Percentiles rank a stretch among this genome's conserved stretches.
These are phyloP conservation scores for Xestobium rufovillosum DNA, from an alignment of 2,888 invertebrate species.

Conservation along the genomic window DNA sequence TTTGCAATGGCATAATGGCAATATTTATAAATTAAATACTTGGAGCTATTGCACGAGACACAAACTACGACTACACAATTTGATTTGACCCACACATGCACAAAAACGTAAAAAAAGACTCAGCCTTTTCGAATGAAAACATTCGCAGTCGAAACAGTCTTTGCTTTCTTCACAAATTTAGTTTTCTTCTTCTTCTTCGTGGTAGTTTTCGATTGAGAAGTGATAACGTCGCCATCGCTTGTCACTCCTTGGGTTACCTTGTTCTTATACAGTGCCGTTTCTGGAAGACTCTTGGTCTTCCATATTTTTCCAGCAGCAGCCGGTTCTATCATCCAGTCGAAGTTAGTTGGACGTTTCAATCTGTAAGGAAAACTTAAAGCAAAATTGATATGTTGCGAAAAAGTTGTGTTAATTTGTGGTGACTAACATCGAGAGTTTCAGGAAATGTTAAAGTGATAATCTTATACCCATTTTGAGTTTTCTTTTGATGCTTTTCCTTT, in stretches of 20 bases:
- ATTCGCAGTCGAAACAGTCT: conserved; percentile 28
- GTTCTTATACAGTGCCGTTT: conserved; percentile 22
- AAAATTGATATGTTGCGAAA: too few relatives aligned
- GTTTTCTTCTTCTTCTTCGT: conserved; percentile 35
- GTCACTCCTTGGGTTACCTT: too few relatives aligned
- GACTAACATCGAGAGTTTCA: conserved; percentile 4
- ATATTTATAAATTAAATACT: too few relatives aligned
- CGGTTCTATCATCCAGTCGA: conserved; percentile 20
- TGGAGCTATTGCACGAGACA: too few relatives aligned
- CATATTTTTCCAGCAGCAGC: conserved; percentile 22
- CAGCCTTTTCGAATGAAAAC: conserved; percentile 26
- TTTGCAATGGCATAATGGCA: too few relatives aligned
- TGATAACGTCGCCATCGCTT: conserved; percentile 17
- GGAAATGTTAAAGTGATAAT: conserved; percentile 30
- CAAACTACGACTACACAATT: too few relatives aligned
- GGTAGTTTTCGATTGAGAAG: too few relatives aligned
- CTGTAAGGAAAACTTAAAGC: conserved; percentile 26
- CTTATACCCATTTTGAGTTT: conserved; percentile 34
- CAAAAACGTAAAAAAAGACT: conserved; percentile 16
- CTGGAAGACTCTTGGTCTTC: conserved; percentile 35
- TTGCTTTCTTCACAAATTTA: conserved; percentile 35
- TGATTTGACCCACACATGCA: too few relatives aligned
- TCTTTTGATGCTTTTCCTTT: conserved; percentile 27
- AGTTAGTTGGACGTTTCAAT: conserved; percentile 29
- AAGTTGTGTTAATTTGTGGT: too few relatives aligned